Percentiles rank a stretch among this genome's conserved stretches.
Conservation (phyloP, 2,113 vertebrate genomes). For the Mustela nigripes region DNA sequence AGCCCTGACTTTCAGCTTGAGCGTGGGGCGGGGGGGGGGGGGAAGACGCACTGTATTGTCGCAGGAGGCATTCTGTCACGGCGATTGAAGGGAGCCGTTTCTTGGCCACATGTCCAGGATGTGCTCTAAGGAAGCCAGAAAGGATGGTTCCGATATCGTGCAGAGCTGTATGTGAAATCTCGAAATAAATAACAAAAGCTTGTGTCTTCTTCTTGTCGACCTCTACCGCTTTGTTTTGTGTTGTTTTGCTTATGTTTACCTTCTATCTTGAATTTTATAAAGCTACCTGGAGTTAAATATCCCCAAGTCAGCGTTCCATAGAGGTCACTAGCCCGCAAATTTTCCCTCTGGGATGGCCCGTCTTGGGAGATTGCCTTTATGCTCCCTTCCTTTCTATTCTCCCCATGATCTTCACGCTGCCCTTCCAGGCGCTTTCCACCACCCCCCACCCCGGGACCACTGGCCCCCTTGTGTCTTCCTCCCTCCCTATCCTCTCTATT, state of each 20-base stretch:
- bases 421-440: not conserved
- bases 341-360: not conserved
- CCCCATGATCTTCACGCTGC: accelerated
- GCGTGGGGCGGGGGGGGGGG: accelerated
- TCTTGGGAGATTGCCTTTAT: not conserved
- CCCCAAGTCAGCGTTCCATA: not conserved
- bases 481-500: not conserved
- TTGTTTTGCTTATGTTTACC: not conserved
- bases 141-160: not conserved
- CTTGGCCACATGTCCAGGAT: not conserved
- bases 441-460: no score
- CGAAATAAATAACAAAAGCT: not conserved
- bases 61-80: not conserved
- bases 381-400: accelerated
- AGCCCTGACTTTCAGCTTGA: not conserved
- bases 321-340: not conserved
- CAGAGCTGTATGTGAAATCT: not conserved
- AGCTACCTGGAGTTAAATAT: not conserved
- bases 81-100: not conserved
- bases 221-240: not conserved
- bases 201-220: not conserved
- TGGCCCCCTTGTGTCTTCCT: not conserved
- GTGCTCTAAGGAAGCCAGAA: not conserved
- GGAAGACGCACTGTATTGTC: not conserved
- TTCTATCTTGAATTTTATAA: not conserved